Conservation (phyloP, 2,797 vertebrate species). For the Paratrypauchen microcephalus region DNA sequence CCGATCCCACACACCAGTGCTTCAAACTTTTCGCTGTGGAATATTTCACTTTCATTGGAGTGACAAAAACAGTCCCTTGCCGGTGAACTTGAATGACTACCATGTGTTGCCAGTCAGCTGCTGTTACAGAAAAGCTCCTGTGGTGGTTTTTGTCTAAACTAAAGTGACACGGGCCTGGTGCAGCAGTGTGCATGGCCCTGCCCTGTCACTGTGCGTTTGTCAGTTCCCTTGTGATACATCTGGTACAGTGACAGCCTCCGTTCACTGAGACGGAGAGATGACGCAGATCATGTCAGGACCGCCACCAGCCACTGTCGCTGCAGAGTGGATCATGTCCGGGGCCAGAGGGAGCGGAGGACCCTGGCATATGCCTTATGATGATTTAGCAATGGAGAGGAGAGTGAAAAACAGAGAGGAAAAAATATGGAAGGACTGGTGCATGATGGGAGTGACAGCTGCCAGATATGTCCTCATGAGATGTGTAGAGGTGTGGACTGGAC, state of each 20-base stretch:
- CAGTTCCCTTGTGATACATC: slow-evolving; percentile 49
- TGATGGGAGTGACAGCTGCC: slow-evolving; percentile 79
- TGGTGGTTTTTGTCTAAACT: slow-evolving; percentile 18
- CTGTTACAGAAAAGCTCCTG: slow-evolving; percentile 28
- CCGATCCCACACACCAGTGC: no score
- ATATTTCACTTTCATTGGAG: neutral
- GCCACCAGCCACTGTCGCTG: slow-evolving; percentile 66
- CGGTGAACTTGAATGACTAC: slow-evolving; percentile 16
- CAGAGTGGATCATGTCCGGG: slow-evolving; percentile 74
- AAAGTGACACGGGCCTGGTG: slow-evolving; percentile 9
- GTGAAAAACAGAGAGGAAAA: slow-evolving; percentile 17
- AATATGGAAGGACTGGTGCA: no score
- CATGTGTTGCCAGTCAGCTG: slow-evolving; percentile 14
- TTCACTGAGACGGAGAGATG: slow-evolving; percentile 67
- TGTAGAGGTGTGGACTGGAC: neutral
- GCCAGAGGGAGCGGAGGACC: slow-evolving; percentile 42
- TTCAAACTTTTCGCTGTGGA: neutral
- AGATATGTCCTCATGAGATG: slow-evolving; percentile 33
- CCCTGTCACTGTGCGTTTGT: slow-evolving; percentile 71
- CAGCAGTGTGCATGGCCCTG: slow-evolving; percentile 31
- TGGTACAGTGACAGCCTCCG: slow-evolving; percentile 75
- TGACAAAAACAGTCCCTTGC: neutral
- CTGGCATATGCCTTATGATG: slow-evolving; percentile 78
- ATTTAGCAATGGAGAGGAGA: slow-evolving; percentile 45
- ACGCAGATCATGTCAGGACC: slow-evolving; percentile 69